These are phyloP conservation scores for Geotria australis DNA, from an alignment of 2,797 vertebrate species.

Conservation along the genomic window DNA sequence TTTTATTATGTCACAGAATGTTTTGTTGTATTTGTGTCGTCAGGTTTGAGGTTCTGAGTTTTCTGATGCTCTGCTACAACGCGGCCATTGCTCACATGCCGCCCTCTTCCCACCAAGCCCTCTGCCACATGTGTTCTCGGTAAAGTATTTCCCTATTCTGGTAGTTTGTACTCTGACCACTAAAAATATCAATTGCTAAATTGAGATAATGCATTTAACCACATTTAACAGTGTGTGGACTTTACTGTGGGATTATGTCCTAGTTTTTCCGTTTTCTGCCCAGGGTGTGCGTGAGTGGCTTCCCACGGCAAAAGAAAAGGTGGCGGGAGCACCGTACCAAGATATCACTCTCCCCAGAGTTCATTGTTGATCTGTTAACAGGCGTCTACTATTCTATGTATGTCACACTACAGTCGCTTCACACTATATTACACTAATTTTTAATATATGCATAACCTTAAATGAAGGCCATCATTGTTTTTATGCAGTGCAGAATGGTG, in stretches of 20 bases:
- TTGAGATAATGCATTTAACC: background rate
- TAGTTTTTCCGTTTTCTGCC: background rate
- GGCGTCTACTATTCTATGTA: background rate
- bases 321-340: background rate
- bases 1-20: no score
- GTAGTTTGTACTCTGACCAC: no score
- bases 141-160: constrained; percentile 9
- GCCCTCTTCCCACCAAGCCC: constrained; percentile 51
- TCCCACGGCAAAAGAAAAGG: background rate
- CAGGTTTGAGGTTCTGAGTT: constrained; percentile 87
- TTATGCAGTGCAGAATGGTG: background rate
- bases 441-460: background rate
- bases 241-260: no score
- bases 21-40: background rate
- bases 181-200: background rate
- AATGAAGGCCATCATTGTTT: background rate
- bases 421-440: background rate
- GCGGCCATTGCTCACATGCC: constrained; percentile 70
- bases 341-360: background rate
- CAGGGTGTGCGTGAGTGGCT: background rate
- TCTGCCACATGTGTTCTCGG: constrained; percentile 90
- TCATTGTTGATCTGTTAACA: background rate
- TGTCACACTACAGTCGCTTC: background rate
- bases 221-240: no score
- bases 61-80: constrained; percentile 82